Evolutionary conservation across 2,888 invertebrate species (phyloP).

Genomic region (Heliconius ismenius): DNA sequence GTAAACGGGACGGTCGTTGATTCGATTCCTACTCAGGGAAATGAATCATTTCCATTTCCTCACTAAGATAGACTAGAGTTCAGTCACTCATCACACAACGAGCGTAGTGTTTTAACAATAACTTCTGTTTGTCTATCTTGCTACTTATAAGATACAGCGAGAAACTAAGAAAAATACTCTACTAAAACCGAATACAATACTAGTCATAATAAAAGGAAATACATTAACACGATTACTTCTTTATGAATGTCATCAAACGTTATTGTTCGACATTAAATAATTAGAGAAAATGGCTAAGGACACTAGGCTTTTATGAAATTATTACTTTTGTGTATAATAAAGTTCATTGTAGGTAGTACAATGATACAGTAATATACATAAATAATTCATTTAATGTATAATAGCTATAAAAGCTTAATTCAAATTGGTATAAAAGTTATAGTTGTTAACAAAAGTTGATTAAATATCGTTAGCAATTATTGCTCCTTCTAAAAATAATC

Average conservation of each 20-base stretch:
- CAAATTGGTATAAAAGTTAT: too few species aligned
- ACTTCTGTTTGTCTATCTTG: too few species aligned
- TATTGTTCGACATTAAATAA: conserved; percentile 13
- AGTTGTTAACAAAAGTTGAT: too few species aligned
- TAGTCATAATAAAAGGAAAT: background rate
- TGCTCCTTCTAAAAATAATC: too few species aligned
- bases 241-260: conserved; percentile 16
- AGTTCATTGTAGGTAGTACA: background rate
- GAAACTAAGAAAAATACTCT: too few species aligned
- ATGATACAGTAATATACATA: background rate
- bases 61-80: background rate
- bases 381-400: background rate
- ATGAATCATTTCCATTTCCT: background rate
- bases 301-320: background rate
- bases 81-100: background rate
- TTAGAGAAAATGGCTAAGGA: conserved; percentile 5
- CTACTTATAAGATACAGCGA: too few species aligned
- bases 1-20: too few species aligned
- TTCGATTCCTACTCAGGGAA: background rate
- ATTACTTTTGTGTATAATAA: background rate
- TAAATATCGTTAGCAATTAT: too few species aligned
- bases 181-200: background rate
- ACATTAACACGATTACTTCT: conserved; percentile 10
- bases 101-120: too few species aligned
- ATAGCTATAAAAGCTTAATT: too few species aligned